Base-by-base conservation (phyloP, 2,888 invertebrate genomes). In the Cheilosia impressa region DNA sequence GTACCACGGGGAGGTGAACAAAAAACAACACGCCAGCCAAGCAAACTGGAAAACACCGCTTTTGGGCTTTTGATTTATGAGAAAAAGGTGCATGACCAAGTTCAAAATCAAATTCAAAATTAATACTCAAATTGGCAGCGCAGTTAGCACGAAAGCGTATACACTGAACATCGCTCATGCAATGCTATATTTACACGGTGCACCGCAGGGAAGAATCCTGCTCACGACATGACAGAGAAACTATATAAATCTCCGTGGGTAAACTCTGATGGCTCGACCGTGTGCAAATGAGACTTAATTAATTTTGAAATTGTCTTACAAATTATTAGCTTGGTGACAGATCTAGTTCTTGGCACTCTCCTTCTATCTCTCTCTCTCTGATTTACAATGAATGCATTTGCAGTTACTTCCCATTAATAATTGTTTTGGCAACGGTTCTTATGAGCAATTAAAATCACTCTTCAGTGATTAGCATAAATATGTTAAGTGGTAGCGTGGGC, bases 71-170 rank as follows among this genome's bases (percentile, higher is more conserved):
- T 75, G 80, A 84, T 84, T 84, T 84, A 84, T 80, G 79, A 80
- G 84, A 80, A 84, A 66, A 84, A 65, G 53, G 80, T 80, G 84
- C 84, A 84, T 84, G 80, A 80, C 84, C 84, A 84, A 84, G 84
- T 84, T 84, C 84, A 84, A 84, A 84, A 84, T 84, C 84, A 84
- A 84, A 84, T 75, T 75, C 80, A 71, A 84, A 84, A 60, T 75
- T 84, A 58, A 84, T 66, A 60, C 71, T 75, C 50, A 84, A 84
- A 84, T 80, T 84, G 83, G 83, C 83, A 60, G 69, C 60, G 75
- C 71, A 47, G 69, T 84, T 84, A 69, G 73, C 83, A 79, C 83
- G 83, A 84, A 79, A 63, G 68, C 65, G 63, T 27, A 52, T 34
- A 50, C 50, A 38, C 47, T 62, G 57, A 52, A 22, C 41, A 10